phyloP scores from a whole-genome alignment of 2,797 vertebrate genomes.

The Gadopsis bispinosus region DNA sequence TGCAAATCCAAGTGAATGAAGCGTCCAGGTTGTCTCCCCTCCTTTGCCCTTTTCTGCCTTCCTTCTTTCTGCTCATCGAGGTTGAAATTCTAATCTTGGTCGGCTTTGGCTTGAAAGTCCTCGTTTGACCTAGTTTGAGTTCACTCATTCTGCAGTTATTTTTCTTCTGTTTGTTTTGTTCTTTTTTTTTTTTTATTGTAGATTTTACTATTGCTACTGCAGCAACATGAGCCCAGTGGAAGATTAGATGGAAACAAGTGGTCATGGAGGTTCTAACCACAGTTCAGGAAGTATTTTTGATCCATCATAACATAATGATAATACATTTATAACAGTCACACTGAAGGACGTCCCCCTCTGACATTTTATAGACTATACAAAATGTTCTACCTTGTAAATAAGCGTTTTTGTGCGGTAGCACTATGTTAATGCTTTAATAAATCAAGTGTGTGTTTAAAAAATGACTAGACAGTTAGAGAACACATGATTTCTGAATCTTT shows the following conservation, averaged over 20 bases:
- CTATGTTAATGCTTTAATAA: background rate
- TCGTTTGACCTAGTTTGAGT: background rate
- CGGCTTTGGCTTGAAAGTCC: background rate
- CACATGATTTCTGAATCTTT: background rate
- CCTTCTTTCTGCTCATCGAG: conserved; percentile 1
- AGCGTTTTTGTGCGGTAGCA: background rate
- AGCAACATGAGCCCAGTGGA: background rate
- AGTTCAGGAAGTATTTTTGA: conserved; percentile 8
- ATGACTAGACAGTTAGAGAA: background rate
- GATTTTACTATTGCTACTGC: background rate
- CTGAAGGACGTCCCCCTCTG: background rate
- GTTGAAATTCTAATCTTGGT: background rate
- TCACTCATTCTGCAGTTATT: background rate
- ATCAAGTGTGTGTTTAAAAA: background rate
- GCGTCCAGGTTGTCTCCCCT: background rate
- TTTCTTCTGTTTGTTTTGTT: background rate
- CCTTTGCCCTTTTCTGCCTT: background rate
- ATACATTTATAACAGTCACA: background rate
- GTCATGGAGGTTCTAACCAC: background rate
- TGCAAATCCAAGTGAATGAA: conserved; percentile 8
- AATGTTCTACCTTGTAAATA: background rate
- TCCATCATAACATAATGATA: too few species aligned
- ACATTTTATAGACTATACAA: background rate
- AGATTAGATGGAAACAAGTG: background rate
- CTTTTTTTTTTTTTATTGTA: too few species aligned